phyloP scores from a whole-genome alignment of 30 jellyfish, hydroid and myxozoan genomes.

The Chironex yamaguchii region DNA sequence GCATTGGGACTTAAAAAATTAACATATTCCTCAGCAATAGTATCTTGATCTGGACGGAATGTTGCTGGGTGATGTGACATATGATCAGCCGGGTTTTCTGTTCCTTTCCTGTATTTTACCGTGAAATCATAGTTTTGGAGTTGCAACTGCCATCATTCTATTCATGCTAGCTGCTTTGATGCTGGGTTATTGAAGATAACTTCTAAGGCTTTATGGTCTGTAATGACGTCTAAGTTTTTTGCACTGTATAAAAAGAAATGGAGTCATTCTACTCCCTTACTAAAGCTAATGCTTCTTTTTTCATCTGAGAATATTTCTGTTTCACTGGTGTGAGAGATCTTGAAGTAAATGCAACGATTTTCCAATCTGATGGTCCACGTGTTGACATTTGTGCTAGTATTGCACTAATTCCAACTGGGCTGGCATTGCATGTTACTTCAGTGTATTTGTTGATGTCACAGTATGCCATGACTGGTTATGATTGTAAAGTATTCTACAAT shows the following conservation, averaged over 20 bases:
- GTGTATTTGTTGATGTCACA: slow-evolving; percentile 9
- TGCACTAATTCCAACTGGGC: neutral
- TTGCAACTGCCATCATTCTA: neutral
- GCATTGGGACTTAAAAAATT: slow-evolving; percentile 5
- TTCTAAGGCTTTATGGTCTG: slow-evolving; percentile 53
- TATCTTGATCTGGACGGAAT: neutral
- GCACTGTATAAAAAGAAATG: slow-evolving; percentile 8
- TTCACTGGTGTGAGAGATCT: slow-evolving; percentile 7
- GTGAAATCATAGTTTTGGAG: slow-evolving; percentile 10
- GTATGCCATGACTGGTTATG: slow-evolving; percentile 52
- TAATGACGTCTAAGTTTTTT: slow-evolving; percentile 23
- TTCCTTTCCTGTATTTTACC: slow-evolving; percentile 8
- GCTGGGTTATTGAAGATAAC: slow-evolving; percentile 19
- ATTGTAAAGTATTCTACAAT: slow-evolving; percentile 4
- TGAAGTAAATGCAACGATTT: slow-evolving; percentile 7
- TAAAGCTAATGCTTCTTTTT: slow-evolving; percentile 4
- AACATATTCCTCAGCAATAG: slow-evolving; percentile 38
- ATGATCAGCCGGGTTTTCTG: slow-evolving; percentile 17
- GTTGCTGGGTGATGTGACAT: slow-evolving; percentile 53
- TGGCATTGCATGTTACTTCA: neutral
- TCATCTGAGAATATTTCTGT: neutral
- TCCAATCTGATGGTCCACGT: neutral
- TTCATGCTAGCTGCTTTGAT: slow-evolving; percentile 25
- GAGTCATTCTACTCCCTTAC: slow-evolving; percentile 18
- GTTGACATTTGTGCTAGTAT: neutral